phyloP scores from a whole-genome alignment of 2,888 invertebrate species.

The Alcis repandata region DNA sequence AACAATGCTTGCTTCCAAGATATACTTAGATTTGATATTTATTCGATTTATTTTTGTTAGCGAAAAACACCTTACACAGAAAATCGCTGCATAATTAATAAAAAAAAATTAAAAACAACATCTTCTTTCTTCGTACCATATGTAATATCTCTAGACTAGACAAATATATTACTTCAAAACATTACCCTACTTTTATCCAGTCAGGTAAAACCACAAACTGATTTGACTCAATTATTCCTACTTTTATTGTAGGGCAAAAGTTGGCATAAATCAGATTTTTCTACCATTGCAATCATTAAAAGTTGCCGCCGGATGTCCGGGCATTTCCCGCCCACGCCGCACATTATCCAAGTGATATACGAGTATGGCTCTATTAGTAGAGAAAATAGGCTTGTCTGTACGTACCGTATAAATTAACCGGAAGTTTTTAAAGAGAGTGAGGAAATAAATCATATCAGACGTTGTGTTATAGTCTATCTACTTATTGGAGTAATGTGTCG shows the following conservation, averaged over 20 bases:
- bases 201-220: neutral
- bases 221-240: neutral
- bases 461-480: no score
- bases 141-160: no score
- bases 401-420: neutral
- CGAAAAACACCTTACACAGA: no score
- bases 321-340: constrained; percentile 35
- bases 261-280: constrained; percentile 30
- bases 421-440: neutral
- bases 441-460: neutral
- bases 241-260: constrained; percentile 4
- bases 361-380: neutral
- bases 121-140: no score
- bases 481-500: no score
- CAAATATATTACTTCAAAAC: no score
- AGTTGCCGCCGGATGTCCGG: constrained; percentile 38
- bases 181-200: no score
- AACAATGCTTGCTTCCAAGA: no score
- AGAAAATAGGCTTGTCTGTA: constrained; percentile 20
- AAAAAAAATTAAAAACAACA: no score
- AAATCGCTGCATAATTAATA: no score
- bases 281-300: constrained; percentile 44
- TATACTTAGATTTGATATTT: no score
- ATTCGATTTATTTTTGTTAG: no score
- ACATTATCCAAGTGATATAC: constrained; percentile 26